phyloP scores from a whole-genome alignment of 1,140 invertebrate genomes.

The Drosophila pruinosa region DNA sequence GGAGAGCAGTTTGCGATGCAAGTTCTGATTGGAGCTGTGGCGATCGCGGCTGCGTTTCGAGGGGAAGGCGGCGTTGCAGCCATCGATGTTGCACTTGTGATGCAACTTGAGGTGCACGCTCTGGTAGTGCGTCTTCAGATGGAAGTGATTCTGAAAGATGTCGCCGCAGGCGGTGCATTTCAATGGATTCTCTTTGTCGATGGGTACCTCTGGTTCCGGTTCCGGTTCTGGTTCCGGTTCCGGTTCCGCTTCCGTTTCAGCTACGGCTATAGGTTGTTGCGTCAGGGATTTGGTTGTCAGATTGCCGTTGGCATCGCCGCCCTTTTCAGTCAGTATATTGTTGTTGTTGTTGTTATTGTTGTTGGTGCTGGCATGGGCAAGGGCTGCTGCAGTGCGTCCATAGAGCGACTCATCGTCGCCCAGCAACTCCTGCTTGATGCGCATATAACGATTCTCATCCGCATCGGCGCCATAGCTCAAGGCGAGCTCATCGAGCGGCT shows the following conservation, averaged over 20 bases:
- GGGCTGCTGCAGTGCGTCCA: constrained; percentile 6
- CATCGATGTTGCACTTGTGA: constrained; percentile 97
- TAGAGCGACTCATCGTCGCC: constrained; percentile 42
- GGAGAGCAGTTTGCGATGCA: constrained; percentile 94
- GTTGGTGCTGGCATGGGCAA: not conserved
- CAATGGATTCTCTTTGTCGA: constrained; percentile 89
- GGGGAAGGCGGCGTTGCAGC: constrained; percentile 98
- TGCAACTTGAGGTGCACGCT: constrained; percentile 97
- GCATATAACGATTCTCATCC: constrained; percentile 66
- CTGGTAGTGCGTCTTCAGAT: constrained; percentile 97
- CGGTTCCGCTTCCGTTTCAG: not conserved
- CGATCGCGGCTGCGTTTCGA: constrained; percentile 96
- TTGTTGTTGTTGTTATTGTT: constrained; percentile 49
- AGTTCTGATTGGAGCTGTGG: constrained; percentile 95
- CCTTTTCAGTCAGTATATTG: constrained; percentile 20
- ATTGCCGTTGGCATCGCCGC: constrained; percentile 10
- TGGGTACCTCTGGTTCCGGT: constrained; percentile 89
- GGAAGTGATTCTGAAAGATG: constrained; percentile 96
- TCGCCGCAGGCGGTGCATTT: constrained; percentile 96
- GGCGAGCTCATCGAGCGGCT: constrained; percentile 63
- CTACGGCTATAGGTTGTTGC: not conserved
- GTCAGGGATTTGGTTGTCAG: not conserved
- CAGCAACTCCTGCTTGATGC: constrained; percentile 66
- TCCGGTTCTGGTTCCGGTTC: constrained; percentile 39
- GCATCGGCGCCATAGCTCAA: constrained; percentile 48